Conservation (phyloP, 2,113 vertebrate species). For the Centropus unirufus region DNA sequence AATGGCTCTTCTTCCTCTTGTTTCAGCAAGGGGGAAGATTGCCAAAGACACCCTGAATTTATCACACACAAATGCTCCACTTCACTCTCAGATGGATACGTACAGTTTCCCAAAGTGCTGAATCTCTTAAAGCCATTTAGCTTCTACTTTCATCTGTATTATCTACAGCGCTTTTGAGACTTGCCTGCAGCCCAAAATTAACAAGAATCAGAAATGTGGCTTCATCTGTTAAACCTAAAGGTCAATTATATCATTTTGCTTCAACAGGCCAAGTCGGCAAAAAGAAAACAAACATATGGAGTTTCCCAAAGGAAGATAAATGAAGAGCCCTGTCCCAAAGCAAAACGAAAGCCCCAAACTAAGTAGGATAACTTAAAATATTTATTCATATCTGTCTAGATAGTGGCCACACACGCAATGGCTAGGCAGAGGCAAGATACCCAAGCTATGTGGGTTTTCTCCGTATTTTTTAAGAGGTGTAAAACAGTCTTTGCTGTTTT, state of each 20-base stretch:
- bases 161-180: background rate
- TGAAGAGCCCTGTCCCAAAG: background rate
- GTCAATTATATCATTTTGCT: conserved; percentile 36
- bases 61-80: background rate
- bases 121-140: conserved; percentile 1
- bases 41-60: conserved; percentile 12
- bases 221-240: background rate
- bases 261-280: background rate
- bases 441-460: background rate
- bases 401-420: background rate
- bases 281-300: background rate
- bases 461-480: background rate
- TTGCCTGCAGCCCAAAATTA: conserved; percentile 6
- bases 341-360: background rate
- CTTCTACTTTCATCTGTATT: conserved; percentile 24
- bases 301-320: background rate
- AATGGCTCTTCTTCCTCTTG: background rate
- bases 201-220: background rate
- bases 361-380: background rate
- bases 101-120: conserved; percentile 15
- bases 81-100: conserved; percentile 8
- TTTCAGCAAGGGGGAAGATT: background rate
- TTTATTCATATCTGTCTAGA: background rate
- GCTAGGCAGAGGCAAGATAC: background rate
- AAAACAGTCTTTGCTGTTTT: background rate